Evolutionary conservation across 2,797 vertebrate genomes (phyloP).

Genomic region (Spea hammondii): DNA sequence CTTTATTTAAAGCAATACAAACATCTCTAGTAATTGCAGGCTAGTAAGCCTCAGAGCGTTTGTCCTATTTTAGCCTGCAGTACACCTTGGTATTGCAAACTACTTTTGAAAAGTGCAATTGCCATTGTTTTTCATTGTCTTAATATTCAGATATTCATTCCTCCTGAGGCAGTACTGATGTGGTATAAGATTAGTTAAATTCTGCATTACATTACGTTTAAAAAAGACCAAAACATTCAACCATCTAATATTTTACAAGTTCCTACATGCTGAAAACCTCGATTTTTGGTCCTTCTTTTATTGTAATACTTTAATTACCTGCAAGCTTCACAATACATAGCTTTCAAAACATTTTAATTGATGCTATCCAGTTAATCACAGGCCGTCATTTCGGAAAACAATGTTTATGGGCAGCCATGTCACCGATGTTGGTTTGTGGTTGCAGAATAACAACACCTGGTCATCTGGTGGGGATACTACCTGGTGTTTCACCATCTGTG

Average conservation of each 20-base stretch:
- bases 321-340: constrained; percentile 33
- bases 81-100: too few species aligned
- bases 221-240: not conserved
- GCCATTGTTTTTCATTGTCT: too few species aligned
- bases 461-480: not conserved
- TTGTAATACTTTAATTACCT: constrained; percentile 47
- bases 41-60: too few species aligned
- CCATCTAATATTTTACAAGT: constrained; percentile 31
- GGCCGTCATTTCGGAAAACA: constrained; percentile 40
- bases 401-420: constrained; percentile 39
- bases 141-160: too few species aligned
- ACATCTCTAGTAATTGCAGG: too few species aligned
- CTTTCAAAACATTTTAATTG: constrained; percentile 52
- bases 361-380: constrained; percentile 41
- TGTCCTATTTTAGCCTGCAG: too few species aligned
- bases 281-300: constrained; percentile 38
- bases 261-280: constrained; percentile 26
- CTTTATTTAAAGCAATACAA: too few species aligned
- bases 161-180: not conserved
- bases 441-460: constrained; percentile 3
- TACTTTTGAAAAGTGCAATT: too few species aligned
- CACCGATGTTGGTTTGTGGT: constrained; percentile 15
- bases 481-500: too few species aligned
- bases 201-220: not conserved
- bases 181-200: constrained; percentile 16